Evolutionary conservation across 2,113 vertebrate genomes (phyloP), one percentile per base, ranked within the genome.

Genomic region (Heteronetta atricapilla): DNA sequence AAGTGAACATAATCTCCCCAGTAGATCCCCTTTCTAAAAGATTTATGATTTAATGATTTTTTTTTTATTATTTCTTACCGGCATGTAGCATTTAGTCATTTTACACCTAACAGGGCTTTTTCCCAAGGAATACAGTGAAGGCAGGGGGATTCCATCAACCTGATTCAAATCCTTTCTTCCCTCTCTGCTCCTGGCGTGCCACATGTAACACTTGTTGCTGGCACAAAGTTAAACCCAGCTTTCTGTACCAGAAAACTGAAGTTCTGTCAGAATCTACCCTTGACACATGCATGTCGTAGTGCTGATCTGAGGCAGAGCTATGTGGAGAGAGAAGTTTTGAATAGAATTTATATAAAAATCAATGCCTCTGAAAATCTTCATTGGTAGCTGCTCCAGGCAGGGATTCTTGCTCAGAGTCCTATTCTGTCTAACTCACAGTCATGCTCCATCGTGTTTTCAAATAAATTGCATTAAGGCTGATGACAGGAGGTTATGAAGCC

Each of bases 41-140:
- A 97, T 97, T 95, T 95, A 97, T 20, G 80, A 68, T 95, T 91
- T 90, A 93, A 94, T 94, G 76, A 76, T 15, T 78, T 95, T 95
- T 95, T 95, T 92, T n/a, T n/a, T n/a, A n/a, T n/a, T 88, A 86
- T 91, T 90, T 86, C 82, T 84, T 92, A 72, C 79, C 2, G 0
- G 64, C 16, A 3, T 58, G 76, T 86, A 63, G 48, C 66, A 33
- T 89, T 91, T 48, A 53, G 91, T 40, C 4, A 15, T 36, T 95
- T 95, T 83, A 94, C 93, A 95, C 94, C 88, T 95, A 90, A 50
- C 46, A 83, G 60, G 60, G 28, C 18, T 90, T 40, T 92, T 90
- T 91, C 87, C 73, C 79, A 73, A 67, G 85, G 66, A 95, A 86
- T 90, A 22, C 55, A 68, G 31, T 0, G 0, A 81, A 90, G 79